phyloP scores from a whole-genome alignment of 2,113 vertebrate genomes.

The Psephotus haematonotus region DNA sequence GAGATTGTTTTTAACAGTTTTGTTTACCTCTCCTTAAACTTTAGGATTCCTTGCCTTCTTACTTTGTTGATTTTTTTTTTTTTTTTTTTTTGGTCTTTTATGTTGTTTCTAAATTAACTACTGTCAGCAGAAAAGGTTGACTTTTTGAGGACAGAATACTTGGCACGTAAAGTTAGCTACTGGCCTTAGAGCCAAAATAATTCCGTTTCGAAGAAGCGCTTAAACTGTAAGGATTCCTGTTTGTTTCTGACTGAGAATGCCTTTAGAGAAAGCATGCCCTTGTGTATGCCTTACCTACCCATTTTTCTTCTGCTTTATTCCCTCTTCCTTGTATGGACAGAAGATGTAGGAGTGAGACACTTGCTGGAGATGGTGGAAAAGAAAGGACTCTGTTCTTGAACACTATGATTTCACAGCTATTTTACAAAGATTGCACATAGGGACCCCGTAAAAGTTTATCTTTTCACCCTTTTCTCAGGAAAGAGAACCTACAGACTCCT shows the following conservation, averaged over 20 bases:
- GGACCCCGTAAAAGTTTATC: neutral
- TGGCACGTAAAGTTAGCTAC: neutral
- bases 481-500: neutral
- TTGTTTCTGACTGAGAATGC: neutral
- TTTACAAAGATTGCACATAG: neutral
- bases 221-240: neutral
- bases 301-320: neutral
- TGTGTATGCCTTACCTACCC: neutral
- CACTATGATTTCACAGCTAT: neutral
- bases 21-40: neutral
- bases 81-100: neutral
- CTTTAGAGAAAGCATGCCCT: neutral
- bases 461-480: neutral
- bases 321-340: neutral
- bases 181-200: neutral
- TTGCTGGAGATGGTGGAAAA: neutral
- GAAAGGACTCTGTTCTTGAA: neutral
- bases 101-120: neutral
- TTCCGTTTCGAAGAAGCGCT: neutral
- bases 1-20: neutral
- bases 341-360: neutral
- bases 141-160: neutral
- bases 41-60: neutral
- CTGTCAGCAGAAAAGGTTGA: neutral
- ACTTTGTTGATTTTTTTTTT: neutral